These are phyloP conservation scores for Sinocyclocheilus anophthalmus DNA, from an alignment of 2,113 vertebrate genomes.

Conservation along the genomic window DNA sequence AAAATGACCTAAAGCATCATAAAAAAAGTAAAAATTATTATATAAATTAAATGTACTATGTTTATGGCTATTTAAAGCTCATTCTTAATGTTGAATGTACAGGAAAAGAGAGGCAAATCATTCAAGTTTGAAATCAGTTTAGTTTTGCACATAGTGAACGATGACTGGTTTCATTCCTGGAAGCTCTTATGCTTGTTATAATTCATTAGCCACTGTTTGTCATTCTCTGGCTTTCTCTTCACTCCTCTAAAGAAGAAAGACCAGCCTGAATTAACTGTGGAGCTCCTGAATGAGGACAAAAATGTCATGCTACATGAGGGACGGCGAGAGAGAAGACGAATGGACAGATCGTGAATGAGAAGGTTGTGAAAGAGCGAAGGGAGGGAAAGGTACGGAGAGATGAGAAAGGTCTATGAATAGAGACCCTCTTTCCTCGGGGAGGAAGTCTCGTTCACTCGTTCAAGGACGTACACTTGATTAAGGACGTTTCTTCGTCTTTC, in stretches of 20 bases:
- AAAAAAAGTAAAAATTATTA: background rate
- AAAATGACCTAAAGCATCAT: background rate
- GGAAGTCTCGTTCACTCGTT: slow-evolving; percentile 45
- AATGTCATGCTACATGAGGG: background rate
- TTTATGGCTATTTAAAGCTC: background rate
- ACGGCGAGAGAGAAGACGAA: slow-evolving; percentile 3
- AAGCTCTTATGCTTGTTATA: background rate
- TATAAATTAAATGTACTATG: background rate
- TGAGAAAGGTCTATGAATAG: slow-evolving; percentile 46
- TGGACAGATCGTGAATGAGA: background rate
- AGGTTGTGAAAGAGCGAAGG: background rate
- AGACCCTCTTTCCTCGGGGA: slow-evolving; percentile 31
- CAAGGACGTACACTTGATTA: slow-evolving; percentile 53
- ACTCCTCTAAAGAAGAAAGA: background rate
- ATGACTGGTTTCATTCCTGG: background rate
- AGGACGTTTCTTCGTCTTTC: slow-evolving; percentile 42
- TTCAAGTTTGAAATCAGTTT: no score
- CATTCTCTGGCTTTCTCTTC: background rate
- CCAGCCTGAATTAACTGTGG: background rate
- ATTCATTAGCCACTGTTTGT: background rate
- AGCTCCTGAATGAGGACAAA: slow-evolving; percentile 13
- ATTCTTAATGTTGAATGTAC: background rate
- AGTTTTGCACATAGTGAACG: no score
- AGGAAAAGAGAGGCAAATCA: background rate
- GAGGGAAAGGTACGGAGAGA: background rate